phyloP scores from a whole-genome alignment of 2,888 invertebrate species.

The Zhuqinia jingwanae region DNA sequence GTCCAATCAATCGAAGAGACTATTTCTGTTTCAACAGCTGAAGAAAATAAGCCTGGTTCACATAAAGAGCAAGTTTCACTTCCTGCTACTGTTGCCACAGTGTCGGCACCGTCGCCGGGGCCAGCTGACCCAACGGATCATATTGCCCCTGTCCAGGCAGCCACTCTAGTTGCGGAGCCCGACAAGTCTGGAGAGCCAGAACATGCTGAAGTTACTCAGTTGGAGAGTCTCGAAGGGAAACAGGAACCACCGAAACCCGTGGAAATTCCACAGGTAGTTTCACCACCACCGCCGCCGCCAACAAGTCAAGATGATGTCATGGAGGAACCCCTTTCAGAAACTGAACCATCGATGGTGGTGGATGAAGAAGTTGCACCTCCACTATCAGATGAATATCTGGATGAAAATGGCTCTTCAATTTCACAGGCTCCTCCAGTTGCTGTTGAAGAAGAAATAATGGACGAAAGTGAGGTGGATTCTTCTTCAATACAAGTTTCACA shows the following conservation, averaged over 20 bases:
- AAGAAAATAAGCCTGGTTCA: neutral
- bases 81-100: neutral
- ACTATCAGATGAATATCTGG: neutral
- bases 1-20: neutral
- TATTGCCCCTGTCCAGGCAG: constrained; percentile 23
- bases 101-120: neutral
- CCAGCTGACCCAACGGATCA: constrained; percentile 19
- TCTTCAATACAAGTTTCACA: too few species aligned
- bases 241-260: neutral
- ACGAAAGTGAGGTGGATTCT: neutral
- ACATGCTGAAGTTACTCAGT: constrained; percentile 33
- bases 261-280: neutral
- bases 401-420: neutral
- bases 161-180: constrained; percentile 18
- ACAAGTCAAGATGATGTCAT: neutral
- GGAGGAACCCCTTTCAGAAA: neutral
- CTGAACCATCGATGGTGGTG: neutral
- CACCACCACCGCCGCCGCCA: too few species aligned
- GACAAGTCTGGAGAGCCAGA: constrained; percentile 3
- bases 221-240: constrained; percentile 44
- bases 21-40: neutral
- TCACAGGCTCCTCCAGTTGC: neutral
- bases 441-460: too few species aligned
- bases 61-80: neutral
- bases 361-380: neutral